Conservation (phyloP, 2,888 invertebrate species). For the Ceraclea dissimilis region DNA sequence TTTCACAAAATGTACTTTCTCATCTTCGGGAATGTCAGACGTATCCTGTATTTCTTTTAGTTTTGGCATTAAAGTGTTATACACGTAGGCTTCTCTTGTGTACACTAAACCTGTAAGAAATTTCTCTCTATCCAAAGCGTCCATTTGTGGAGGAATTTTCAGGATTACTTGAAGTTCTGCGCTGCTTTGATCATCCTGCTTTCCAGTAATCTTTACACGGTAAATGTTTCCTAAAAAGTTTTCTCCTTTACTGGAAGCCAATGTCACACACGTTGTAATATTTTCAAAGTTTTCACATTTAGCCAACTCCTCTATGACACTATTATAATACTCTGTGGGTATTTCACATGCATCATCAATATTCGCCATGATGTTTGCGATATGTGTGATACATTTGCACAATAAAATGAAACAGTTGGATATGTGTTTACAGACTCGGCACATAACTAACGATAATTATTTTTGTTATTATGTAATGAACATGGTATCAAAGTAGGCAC, state of each 20-base stretch:
- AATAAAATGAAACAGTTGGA: no score
- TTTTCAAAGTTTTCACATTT: conserved; percentile 8
- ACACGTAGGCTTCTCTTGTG: conserved; percentile 14
- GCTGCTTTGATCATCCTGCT: conserved; percentile 2
- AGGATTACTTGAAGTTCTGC: conserved; percentile 7
- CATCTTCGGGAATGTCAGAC: conserved; percentile 6
- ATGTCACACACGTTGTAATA: conserved; percentile 1
- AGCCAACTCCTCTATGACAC: conserved; percentile 7
- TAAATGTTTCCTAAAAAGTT: conserved; percentile 16
- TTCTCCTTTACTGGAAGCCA: conserved; percentile 12
- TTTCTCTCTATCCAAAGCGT: conserved; percentile 8
- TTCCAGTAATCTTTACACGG: conserved; percentile 10
- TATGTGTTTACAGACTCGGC: no score
- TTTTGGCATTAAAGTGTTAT: conserved; percentile 10
- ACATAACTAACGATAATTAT: no score
- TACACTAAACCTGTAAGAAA: conserved; percentile 11
- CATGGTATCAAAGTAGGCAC: no score
- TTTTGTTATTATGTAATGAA: no score
- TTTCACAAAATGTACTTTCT: conserved; percentile 11
- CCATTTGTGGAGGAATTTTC: conserved; percentile 11
- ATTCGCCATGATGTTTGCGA: not conserved
- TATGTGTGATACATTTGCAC: no score
- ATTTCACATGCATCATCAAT: conserved; percentile 1
- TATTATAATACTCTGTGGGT: conserved; percentile 4
- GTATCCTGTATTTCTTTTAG: conserved; percentile 8